These are phyloP conservation scores for Chloroceryle aenea DNA, from an alignment of 2,113 vertebrate species.

Conservation along the genomic window DNA sequence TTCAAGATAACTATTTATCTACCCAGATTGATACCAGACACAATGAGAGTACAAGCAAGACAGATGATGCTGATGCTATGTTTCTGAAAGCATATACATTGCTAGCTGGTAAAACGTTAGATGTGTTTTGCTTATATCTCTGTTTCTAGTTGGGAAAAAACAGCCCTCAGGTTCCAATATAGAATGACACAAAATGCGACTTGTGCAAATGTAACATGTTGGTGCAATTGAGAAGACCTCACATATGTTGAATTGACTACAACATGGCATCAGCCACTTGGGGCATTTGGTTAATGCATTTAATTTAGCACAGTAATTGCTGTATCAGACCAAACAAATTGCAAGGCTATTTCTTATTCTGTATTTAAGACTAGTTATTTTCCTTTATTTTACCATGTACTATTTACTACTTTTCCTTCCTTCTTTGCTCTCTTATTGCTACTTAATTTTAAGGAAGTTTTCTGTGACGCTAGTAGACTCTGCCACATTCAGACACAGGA, in stretches of 20 bases:
- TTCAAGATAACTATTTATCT: constrained; percentile 5
- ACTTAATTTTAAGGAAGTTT: background rate
- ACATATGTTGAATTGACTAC: constrained; percentile 44
- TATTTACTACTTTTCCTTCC: background rate
- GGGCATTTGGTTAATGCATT: constrained; percentile 37
- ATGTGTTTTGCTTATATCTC: background rate
- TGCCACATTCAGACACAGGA: background rate
- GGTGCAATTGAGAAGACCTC: constrained; percentile 43
- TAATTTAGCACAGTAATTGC: constrained; percentile 52
- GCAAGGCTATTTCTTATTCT: background rate
- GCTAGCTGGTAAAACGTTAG: background rate
- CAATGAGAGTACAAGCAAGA: background rate
- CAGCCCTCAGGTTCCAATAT: background rate
- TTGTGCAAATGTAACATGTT: background rate
- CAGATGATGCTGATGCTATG: background rate
- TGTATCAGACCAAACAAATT: constrained; percentile 29
- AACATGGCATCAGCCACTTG: background rate
- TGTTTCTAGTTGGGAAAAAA: background rate
- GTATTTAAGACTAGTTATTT: background rate
- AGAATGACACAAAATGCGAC: background rate
- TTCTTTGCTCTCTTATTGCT: background rate
- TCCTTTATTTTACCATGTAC: background rate
- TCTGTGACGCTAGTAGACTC: background rate
- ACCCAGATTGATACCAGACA: background rate
- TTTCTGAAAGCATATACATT: background rate